These are phyloP conservation scores for Cosmia trapezina DNA, from an alignment of 2,888 invertebrate species.

Conservation along the genomic window DNA sequence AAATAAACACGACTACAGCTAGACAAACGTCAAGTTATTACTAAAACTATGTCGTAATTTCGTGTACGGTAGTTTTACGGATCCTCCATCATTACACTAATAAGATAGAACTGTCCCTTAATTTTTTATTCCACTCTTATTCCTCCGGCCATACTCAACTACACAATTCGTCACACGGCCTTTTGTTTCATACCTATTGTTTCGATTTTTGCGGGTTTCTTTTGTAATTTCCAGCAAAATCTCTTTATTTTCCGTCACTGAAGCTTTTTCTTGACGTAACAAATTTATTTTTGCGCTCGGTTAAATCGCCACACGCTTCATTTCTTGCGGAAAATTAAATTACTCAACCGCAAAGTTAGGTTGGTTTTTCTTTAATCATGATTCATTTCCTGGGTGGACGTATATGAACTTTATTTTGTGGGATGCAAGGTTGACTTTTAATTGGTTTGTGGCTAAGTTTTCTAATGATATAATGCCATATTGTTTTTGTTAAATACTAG, in stretches of 20 bases:
- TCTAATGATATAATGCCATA: conserved; percentile 70
- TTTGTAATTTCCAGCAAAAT: conserved; percentile 78
- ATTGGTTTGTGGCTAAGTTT: conserved; percentile 43
- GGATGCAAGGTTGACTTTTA: conserved; percentile 55
- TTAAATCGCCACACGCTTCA: conserved; percentile 9
- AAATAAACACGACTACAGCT: conserved; percentile 30
- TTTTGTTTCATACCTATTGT: conserved; percentile 78
- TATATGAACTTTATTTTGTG: conserved; percentile 60
- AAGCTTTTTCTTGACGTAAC: conserved; percentile 71
- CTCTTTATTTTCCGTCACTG: conserved; percentile 76
- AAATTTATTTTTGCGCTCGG: conserved; percentile 64
- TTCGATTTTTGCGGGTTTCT: conserved; percentile 80
- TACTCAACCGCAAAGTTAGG: conserved; percentile 49
- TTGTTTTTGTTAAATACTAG: conserved; percentile 72
- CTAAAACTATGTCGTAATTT: conserved; percentile 19
- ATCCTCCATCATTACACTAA: conserved; percentile 55
- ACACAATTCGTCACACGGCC: conserved; percentile 73
- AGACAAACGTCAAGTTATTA: conserved; percentile 11
- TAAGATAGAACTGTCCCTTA: conserved; percentile 51
- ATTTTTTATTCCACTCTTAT: conserved; percentile 58
- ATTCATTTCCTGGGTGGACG: conserved; percentile 63
- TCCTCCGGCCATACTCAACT: conserved; percentile 59
- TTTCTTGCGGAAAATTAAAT: conserved; percentile 56
- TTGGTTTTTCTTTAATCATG: conserved; percentile 69
- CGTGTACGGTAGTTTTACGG: conserved; percentile 40